Percentiles rank a stretch among this genome's conserved stretches.
phyloP scores from a whole-genome alignment of 2,888 invertebrate genomes.

The Ormyrus pomaceus region DNA sequence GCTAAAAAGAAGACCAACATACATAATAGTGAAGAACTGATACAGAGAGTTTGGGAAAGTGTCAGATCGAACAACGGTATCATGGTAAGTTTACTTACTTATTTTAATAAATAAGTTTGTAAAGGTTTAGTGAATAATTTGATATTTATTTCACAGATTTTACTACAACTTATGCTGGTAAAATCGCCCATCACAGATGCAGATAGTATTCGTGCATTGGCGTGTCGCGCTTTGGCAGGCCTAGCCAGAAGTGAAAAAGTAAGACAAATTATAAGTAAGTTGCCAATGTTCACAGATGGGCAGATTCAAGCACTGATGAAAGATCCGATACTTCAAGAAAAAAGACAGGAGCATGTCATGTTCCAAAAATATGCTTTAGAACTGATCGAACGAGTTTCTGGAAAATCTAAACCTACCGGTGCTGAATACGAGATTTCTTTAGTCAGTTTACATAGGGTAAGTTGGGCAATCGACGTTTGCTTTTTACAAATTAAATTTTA shows the following conservation, averaged over 20 bases:
- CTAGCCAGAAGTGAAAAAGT: constrained; percentile 95
- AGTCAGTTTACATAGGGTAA: constrained; percentile 91
- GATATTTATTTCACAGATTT: constrained; percentile 77
- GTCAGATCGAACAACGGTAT: constrained; percentile 97
- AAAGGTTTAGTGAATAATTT: not conserved
- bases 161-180: constrained; percentile 91
- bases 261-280: constrained; percentile 94
- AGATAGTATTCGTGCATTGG: constrained; percentile 94
- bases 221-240: constrained; percentile 94
- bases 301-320: constrained; percentile 96
- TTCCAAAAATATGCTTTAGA: constrained; percentile 97
- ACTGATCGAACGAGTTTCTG: constrained; percentile 92
- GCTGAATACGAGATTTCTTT: constrained; percentile 90
- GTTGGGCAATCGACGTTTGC: constrained; percentile 59
- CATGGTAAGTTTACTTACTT: constrained; percentile 81
- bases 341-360: constrained; percentile 94
- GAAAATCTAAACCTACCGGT: constrained; percentile 88
- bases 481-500: too few relatives aligned
- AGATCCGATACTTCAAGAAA: constrained; percentile 97
- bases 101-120: constrained; percentile 1
- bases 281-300: constrained; percentile 94
- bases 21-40: constrained; percentile 88
- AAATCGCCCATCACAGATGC: constrained; percentile 98
- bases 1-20: constrained; percentile 80
- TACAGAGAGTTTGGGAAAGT: constrained; percentile 96